A percentile compares a stretch with the other conserved stretches of the same genome.
Evolutionary conservation across 1,140 invertebrate species (phyloP).

Genomic region (Wasmannia auropunctata): DNA sequence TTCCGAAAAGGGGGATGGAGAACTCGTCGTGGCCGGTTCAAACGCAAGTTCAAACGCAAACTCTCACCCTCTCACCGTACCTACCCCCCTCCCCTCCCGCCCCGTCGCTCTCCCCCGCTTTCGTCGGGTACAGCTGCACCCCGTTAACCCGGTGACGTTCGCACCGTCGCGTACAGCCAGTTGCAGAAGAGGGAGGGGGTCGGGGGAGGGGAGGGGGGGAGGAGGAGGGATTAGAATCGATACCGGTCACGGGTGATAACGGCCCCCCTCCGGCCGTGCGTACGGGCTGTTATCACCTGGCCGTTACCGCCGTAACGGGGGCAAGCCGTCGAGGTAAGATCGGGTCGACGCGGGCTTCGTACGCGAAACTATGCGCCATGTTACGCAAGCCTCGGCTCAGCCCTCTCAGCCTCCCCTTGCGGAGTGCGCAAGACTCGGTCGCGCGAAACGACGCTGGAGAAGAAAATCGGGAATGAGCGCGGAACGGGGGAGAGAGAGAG

Average conservation of each 20-base stretch:
- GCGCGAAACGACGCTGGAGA: neutral
- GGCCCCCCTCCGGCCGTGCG: neutral
- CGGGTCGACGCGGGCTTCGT: neutral
- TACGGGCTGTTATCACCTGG: conserved; percentile 41
- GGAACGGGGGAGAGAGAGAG: neutral
- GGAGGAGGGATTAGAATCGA: conserved; percentile 49
- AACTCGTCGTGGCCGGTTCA: conserved; percentile 44
- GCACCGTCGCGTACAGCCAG: conserved; percentile 16
- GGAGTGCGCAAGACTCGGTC: conserved; percentile 38
- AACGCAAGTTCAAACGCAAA: conserved; percentile 60
- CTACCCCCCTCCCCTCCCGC: neutral
- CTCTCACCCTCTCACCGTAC: conserved; percentile 3
- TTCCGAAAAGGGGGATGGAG: conserved; percentile 48
- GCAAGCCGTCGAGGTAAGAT: conserved; percentile 15
- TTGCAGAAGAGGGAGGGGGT: conserved; percentile 2
- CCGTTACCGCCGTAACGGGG: neutral
- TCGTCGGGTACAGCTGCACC: conserved; percentile 52
- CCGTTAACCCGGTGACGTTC: conserved; percentile 50
- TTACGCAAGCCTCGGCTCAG: conserved; percentile 48
- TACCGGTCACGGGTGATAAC: conserved; percentile 56
- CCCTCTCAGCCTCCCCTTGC: conserved; percentile 15
- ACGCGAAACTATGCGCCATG: conserved; percentile 47
- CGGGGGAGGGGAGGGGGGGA: too few species aligned
- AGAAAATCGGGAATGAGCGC: conserved; percentile 36
- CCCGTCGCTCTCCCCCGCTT: neutral